These are phyloP conservation scores for Ornithoptera priamus DNA, from an alignment of 2,888 invertebrate species.

Conservation along the genomic window DNA sequence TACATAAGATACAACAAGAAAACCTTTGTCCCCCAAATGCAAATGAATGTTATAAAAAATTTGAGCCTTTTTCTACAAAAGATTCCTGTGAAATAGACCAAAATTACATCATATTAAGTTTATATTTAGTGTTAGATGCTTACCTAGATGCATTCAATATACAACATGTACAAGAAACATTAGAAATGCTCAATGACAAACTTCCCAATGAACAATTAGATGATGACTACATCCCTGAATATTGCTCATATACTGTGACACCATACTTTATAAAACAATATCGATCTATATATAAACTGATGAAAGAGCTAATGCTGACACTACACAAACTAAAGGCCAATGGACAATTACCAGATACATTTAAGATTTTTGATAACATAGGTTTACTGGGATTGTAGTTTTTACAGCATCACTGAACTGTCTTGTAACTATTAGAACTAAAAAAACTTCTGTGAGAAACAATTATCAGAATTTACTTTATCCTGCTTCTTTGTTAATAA, in stretches of 20 bases:
- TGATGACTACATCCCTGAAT: slow-evolving; percentile 33
- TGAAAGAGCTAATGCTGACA: slow-evolving; percentile 49
- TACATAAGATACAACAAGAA: slow-evolving; percentile 33
- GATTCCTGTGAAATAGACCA: slow-evolving; percentile 34
- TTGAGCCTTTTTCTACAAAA: slow-evolving; percentile 32
- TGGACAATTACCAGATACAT: slow-evolving; percentile 42
- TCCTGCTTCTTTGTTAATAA: too few relatives aligned
- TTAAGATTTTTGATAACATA: slow-evolving; percentile 56
- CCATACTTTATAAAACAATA: slow-evolving; percentile 60
- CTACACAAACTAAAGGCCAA: slow-evolving; percentile 43
- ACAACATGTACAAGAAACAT: slow-evolving; percentile 52
- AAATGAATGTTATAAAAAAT: slow-evolving; percentile 43
- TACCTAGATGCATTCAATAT: slow-evolving; percentile 62
- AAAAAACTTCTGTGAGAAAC: too few relatives aligned
- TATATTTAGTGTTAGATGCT: slow-evolving; percentile 61
- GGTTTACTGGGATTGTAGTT: slow-evolving; percentile 35
- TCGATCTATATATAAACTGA: slow-evolving; percentile 48
- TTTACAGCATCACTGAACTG: not conserved
- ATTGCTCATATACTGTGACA: slow-evolving; percentile 50
- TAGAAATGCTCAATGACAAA: slow-evolving; percentile 52
- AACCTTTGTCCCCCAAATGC: slow-evolving; percentile 20
- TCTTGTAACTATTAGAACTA: too few relatives aligned
- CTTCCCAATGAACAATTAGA: slow-evolving; percentile 29
- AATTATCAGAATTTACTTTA: too few relatives aligned
- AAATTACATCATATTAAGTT: slow-evolving; percentile 47